These are phyloP conservation scores for Hybognathus amarus DNA, from an alignment of 2,797 vertebrate species.

Conservation along the genomic window DNA sequence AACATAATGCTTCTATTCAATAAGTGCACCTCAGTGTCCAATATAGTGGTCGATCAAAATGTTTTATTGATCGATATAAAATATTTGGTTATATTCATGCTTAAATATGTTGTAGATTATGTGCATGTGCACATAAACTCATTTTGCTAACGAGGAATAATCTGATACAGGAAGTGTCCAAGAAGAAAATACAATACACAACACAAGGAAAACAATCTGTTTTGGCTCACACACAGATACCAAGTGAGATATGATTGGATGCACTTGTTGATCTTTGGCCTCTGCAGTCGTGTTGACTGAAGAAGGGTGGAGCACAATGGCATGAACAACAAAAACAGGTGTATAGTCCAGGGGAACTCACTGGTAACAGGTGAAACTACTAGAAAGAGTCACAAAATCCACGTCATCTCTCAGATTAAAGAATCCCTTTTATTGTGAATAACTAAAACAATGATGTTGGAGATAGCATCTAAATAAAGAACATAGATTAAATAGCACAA, in stretches of 20 bases:
- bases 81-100: neutral
- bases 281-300: conserved; percentile 41
- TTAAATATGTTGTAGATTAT: neutral
- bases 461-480: neutral
- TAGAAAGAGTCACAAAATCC: neutral
- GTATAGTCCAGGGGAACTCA: conserved; percentile 48
- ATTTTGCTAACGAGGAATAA: neutral
- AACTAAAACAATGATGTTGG: neutral
- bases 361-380: conserved; percentile 5
- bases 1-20: neutral
- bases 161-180: neutral
- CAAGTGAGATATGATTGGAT: neutral
- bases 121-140: neutral
- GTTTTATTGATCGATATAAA: neutral
- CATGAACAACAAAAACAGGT: conserved; percentile 57
- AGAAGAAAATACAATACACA: neutral
- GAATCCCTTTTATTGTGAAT: neutral
- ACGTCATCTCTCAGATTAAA: neutral
- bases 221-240: neutral
- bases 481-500: neutral
- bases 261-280: conserved; percentile 48
- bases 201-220: neutral
- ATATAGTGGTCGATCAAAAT: neutral
- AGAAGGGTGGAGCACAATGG: conserved; percentile 47
- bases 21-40: neutral